Evolutionary conservation across 2,113 vertebrate species (phyloP), one percentile per base, ranked within the genome.

Genomic region (Neoarius graeffei): DNA sequence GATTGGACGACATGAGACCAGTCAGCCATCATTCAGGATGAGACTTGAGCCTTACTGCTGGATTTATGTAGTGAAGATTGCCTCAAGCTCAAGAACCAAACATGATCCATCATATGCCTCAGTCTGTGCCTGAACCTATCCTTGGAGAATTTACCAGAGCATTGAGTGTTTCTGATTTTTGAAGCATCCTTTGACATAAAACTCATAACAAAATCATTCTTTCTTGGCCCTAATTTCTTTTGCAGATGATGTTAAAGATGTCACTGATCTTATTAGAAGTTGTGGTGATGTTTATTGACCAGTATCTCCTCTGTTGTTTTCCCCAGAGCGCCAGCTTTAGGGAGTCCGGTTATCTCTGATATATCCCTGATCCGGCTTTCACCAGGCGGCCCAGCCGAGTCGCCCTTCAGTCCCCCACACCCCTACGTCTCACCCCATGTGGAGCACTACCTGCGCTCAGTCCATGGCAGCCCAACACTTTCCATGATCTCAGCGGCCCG

Each of bases 281-380:
- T 20, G 7, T 76, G 6, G 64, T 84, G 42, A 42, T 42, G 50
- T 9, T 54, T 77, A 77, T 50, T 87, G 27, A 77, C 19, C n/a
- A 17, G 25, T 1, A 1, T 88, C 48, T n/a, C 1, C 35, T 11
- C 2, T 84, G 15, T 86, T 82, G 27, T 82, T 82, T 77, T 62
- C 52, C 48, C 15, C 94, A 99, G 98, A 85, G 96, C 97, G 87
- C 95, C 97, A 88, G 93, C 96, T 86, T 92, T 99, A 0, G 95
- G 96, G 90, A 97, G 97, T 90, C 97, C 98, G 0, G 94, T 99
- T 91, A 95, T 99, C 94, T 98, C 98, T 0, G 98, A 99, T 90
- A 96, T 99, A 95, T 99, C 98, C 74, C 94, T 99, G 90, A 98
- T 99, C 90, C 96, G 97, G 59, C 95, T 99, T 20, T 99, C 98